Evolutionary conservation across 2,888 invertebrate genomes (phyloP).

Genomic region (Cephus pulcher): DNA sequence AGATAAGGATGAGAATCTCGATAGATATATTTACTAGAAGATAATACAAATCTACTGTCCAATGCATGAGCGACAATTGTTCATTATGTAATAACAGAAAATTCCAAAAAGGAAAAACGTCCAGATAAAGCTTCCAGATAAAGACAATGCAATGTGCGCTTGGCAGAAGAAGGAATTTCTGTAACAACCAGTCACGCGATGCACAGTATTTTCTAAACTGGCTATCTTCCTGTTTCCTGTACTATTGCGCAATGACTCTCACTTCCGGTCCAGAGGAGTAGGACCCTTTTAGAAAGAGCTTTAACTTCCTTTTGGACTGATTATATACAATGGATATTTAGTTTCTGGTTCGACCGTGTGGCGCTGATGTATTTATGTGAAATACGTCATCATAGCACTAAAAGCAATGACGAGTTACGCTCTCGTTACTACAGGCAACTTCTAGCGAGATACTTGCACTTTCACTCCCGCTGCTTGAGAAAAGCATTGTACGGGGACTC

Average conservation of each 20-base stretch:
- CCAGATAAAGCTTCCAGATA: background rate
- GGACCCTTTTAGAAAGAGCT: background rate
- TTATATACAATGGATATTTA: background rate
- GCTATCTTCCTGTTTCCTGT: conserved; percentile 21
- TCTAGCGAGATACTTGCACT: conserved; percentile 12
- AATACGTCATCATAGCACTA: background rate
- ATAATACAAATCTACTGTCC: background rate
- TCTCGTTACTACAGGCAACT: conserved; percentile 11
- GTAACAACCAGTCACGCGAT: background rate
- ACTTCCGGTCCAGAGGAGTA: conserved; percentile 18
- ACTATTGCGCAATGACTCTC: conserved; percentile 38
- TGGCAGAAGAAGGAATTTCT: background rate
- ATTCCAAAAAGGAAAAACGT: background rate
- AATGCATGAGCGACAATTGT: background rate
- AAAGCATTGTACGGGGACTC: conserved; percentile 12
- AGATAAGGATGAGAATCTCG: background rate
- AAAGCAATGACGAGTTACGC: background rate
- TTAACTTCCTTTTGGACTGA: background rate
- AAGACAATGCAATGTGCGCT: background rate
- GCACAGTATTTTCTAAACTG: background rate
- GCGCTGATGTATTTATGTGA: background rate
- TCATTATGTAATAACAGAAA: background rate
- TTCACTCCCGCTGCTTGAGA: conserved; percentile 9
- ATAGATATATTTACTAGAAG: background rate
- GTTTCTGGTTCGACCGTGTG: background rate